Conservation (phyloP, 2,888 invertebrate species). For the Nemotelus nigrinus region DNA sequence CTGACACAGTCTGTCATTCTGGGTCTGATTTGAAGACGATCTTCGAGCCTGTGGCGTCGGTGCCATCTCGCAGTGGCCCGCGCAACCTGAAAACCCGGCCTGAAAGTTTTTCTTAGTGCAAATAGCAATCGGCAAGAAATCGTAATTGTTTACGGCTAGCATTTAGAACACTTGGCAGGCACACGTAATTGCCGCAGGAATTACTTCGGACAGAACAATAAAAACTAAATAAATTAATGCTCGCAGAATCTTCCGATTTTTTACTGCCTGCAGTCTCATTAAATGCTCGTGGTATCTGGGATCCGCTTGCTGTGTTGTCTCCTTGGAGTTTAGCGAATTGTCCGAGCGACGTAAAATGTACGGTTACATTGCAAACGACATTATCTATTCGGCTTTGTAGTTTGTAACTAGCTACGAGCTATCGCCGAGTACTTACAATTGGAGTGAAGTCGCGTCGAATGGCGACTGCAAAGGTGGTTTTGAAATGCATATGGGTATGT, state of each 20-base stretch:
- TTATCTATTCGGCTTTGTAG: slow-evolving; percentile 22
- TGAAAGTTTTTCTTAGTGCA: not conserved
- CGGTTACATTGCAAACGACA: slow-evolving; percentile 16
- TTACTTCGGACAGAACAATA: slow-evolving; percentile 26
- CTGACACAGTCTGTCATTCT: slow-evolving; percentile 18
- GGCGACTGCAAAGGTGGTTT: no score
- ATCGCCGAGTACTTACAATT: no score
- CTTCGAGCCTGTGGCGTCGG: not conserved
- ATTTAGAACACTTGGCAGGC: slow-evolving; percentile 36
- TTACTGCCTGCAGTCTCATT: slow-evolving; percentile 18
- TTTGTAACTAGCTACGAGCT: no score
- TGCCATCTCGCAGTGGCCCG: not conserved
- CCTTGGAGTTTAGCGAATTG: slow-evolving; percentile 1
- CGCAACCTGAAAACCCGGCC: no score
- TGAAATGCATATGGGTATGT: no score
- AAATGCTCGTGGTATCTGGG: not conserved
- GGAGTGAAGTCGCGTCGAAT: no score
- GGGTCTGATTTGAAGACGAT: not conserved
- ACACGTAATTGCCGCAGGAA: slow-evolving; percentile 29
- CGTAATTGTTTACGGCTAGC: slow-evolving; percentile 42
- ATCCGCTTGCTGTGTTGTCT: not conserved
- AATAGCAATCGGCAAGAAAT: slow-evolving; percentile 37
- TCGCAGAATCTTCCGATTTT: slow-evolving; percentile 34
- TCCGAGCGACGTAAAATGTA: slow-evolving; percentile 22
- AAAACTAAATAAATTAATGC: slow-evolving; percentile 31